Evolutionary conservation across 2,888 invertebrate genomes (phyloP), one percentile per base, ranked within the genome.

Genomic region (Parelbella ahira): DNA sequence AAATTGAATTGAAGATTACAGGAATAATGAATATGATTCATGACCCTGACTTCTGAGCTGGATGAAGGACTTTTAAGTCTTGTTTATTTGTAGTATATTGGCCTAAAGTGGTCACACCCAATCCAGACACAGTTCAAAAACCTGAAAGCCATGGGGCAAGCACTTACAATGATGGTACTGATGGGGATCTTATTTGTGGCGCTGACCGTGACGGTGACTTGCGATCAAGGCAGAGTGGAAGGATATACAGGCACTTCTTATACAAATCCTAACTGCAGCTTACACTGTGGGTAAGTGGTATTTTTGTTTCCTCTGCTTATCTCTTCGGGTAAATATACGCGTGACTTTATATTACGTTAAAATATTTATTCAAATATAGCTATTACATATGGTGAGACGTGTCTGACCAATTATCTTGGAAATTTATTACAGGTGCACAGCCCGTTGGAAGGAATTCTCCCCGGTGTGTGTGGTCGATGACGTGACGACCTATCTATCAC

Each of bases 401-500:
- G n/a, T n/a, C n/a, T n/a, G n/a, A n/a, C n/a, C n/a, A n/a, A n/a
- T n/a, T n/a, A n/a, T n/a, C n/a, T n/a, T n/a, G n/a, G n/a, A n/a
- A 10, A 1, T 32, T 10, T 10, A 2, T 3, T 19, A 11, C 13
- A 29, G 37, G 1, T 60, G 62, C 13, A 21, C 42, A 2, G 32
- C 47, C 2, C 51, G 48, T 1, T 53, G 50, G 50, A 45, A 44
- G 4, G 53, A 53, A 33, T 57, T 53, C 9, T 43, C 45, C 4
- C 62, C 65, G 0, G 58, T 63, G 3, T 65, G 65, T 37, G 51
- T 49, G 7, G 38, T 53, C n/a, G 54, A 58, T 6, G 41, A 49
- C 1, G 53, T 58, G 58, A 53, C 53, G 0, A 63, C 60, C 0
- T 65, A 58, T 44, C 29, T 58, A 3, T 60, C 61, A 0, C 60